Conservation (phyloP, 2,797 vertebrate genomes). For the Salarias fasciatus region DNA sequence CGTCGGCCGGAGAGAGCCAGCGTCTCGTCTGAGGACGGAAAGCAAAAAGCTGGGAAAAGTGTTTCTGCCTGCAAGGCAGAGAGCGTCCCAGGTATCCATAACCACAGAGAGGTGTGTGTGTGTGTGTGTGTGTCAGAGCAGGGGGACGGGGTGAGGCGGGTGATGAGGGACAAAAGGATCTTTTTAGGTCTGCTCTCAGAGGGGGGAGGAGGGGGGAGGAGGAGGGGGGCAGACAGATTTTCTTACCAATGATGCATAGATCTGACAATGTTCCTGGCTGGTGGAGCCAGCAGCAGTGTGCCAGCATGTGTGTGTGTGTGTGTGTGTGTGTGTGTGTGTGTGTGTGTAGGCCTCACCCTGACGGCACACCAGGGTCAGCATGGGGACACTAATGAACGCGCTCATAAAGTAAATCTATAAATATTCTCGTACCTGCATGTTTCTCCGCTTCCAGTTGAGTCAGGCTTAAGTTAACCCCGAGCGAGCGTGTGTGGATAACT, state of each 20-base stretch:
- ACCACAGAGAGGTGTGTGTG: slow-evolving; percentile 68
- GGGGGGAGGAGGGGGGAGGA: slow-evolving; percentile 48
- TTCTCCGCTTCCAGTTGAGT: too few relatives aligned
- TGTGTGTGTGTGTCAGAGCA: slow-evolving; percentile 33
- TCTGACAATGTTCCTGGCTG: slow-evolving; percentile 81
- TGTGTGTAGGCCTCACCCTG: too few relatives aligned
- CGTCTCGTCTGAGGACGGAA: slow-evolving; percentile 49
- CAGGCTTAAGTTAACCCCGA: too few relatives aligned
- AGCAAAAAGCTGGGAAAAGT: slow-evolving; percentile 29
- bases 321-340: background rate
- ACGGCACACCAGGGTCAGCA: too few relatives aligned
- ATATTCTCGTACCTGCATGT: too few relatives aligned
- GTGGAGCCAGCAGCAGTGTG: slow-evolving; percentile 70
- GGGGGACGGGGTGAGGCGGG: slow-evolving; percentile 37
- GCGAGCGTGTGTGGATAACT: too few relatives aligned
- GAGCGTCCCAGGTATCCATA: slow-evolving; percentile 76
- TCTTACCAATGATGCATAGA: slow-evolving; percentile 86
- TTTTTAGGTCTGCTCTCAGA: slow-evolving; percentile 80
- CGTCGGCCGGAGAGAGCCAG: slow-evolving; percentile 9
- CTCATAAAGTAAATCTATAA: too few relatives aligned
- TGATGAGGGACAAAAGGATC: slow-evolving; percentile 82
- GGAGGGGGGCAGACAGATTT: slow-evolving; percentile 68
- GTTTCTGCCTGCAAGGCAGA: slow-evolving; percentile 46
- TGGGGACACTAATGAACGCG: too few relatives aligned
- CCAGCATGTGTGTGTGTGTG: slow-evolving; percentile 28